Evolutionary conservation across 2,113 vertebrate genomes (phyloP).

Genomic region (Xiphorhynchus elegans): DNA sequence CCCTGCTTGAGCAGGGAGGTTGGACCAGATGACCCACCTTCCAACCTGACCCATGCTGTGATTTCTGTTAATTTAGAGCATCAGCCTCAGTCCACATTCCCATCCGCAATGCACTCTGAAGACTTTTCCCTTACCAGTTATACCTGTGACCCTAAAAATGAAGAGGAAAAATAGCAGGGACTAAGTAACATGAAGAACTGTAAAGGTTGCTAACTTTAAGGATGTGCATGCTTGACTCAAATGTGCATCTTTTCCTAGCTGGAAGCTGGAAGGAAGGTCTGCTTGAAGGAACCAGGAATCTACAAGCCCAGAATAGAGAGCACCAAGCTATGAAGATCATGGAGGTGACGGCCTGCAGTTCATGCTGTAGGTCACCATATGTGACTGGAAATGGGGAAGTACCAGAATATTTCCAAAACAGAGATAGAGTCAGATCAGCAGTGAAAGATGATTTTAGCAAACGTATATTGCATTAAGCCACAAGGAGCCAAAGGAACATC

Average conservation of each 20-base stretch:
- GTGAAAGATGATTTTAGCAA: not conserved
- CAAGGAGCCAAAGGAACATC: not conserved
- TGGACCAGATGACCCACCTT: not conserved
- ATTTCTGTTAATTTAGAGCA: not conserved
- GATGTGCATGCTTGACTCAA: rapidly evolving
- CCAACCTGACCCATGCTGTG: not conserved
- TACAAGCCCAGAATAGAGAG: not conserved
- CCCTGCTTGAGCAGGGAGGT: not conserved
- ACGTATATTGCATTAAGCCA: not conserved
- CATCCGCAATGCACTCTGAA: not conserved
- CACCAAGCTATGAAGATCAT: not conserved
- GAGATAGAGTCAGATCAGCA: not conserved
- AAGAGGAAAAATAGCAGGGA: not conserved
- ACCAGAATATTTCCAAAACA: not conserved
- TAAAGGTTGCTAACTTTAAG: not conserved
- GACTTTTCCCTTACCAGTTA: not conserved
- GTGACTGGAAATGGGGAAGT: not conserved
- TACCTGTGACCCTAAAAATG: not conserved
- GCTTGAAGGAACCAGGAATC: not conserved
- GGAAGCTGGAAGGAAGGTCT: not conserved
- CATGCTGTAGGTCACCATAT: rapidly evolving
- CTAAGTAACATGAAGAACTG: rapidly evolving
- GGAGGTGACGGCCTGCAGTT: not conserved
- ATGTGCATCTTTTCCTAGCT: not conserved
- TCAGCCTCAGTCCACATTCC: not conserved